A percentile compares a stretch with the other conserved stretches of the same genome.
phyloP scores from a whole-genome alignment of 2,888 invertebrate genomes.

The Chrysina gloriosa region DNA sequence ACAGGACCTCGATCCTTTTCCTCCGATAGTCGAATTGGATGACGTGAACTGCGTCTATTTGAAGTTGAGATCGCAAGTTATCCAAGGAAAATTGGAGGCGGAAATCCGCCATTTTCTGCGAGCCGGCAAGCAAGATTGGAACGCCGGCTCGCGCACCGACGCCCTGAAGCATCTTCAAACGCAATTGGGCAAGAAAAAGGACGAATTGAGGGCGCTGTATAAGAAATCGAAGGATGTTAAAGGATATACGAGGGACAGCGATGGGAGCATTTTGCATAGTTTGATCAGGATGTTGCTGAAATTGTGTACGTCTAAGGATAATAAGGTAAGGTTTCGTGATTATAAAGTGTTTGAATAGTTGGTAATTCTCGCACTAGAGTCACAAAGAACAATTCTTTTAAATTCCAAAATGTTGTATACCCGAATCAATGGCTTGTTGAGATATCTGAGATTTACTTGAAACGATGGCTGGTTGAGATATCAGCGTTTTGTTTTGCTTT shows the following conservation, averaged over 20 bases:
- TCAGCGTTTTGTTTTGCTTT: too few species aligned
- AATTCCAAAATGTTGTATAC: too few species aligned
- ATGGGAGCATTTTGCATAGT: conserved; percentile 72
- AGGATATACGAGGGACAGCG: conserved; percentile 76
- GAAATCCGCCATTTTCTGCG: conserved; percentile 68
- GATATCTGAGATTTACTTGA: too few species aligned
- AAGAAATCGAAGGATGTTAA: conserved; percentile 67
- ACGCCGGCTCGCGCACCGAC: conserved; percentile 61
- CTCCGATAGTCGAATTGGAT: conserved; percentile 60
- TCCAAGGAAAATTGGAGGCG: conserved; percentile 57
- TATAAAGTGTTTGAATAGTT: too few species aligned
- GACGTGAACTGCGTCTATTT: conserved; percentile 59
- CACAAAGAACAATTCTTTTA: too few species aligned
- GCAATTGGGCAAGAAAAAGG: conserved; percentile 68
- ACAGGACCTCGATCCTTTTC: conserved; percentile 67
- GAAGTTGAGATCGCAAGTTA: conserved; percentile 57
- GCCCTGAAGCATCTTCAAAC: conserved; percentile 68
- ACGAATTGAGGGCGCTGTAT: conserved; percentile 68
- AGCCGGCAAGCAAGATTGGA: conserved; percentile 55
- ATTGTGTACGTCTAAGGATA: conserved; percentile 66
- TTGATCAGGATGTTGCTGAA: conserved; percentile 71
- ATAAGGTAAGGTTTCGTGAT: conserved; percentile 62
- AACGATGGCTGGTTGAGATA: too few species aligned
- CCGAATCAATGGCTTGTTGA: too few species aligned
- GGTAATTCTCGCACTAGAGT: too few species aligned